These are phyloP conservation scores for Vulpes ferrilata DNA, from an alignment of 2,113 vertebrate species.

Conservation along the genomic window DNA sequence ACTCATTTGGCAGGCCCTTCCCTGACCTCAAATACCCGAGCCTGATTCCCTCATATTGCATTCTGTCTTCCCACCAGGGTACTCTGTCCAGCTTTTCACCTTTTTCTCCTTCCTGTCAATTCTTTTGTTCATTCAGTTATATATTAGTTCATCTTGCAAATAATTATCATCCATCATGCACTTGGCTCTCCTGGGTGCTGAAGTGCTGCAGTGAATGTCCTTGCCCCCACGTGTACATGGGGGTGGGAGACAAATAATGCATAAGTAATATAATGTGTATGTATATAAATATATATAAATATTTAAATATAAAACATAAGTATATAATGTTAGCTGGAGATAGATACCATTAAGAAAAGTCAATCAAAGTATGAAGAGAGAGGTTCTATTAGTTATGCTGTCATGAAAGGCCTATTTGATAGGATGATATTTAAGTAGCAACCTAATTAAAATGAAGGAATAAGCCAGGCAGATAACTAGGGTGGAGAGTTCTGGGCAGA, in stretches of 20 bases:
- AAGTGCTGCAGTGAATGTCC: neutral
- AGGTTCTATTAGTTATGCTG: neutral
- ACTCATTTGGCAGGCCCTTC: neutral
- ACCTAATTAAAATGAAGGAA: neutral
- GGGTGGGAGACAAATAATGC: neutral
- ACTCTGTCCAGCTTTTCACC: neutral
- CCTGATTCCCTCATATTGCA: neutral
- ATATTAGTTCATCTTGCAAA: slow-evolving; percentile 19
- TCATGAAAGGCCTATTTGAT: neutral
- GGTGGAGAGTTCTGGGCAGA: neutral
- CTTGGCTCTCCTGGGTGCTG: neutral
- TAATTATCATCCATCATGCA: neutral
- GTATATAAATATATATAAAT: neutral
- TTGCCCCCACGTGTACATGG: neutral
- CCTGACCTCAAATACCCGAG: neutral
- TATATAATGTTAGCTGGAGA: neutral
- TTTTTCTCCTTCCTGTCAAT: neutral
- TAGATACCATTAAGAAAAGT: neutral
- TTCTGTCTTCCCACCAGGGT: neutral
- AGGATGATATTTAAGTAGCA: neutral
- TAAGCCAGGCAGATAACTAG: neutral
- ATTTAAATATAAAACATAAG: neutral
- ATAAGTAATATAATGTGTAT: neutral
- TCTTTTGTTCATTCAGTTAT: neutral
- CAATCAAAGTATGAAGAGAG: neutral